Base-by-base conservation (phyloP, 2,797 vertebrate species). In the Gastrophryne carolinensis region DNA sequence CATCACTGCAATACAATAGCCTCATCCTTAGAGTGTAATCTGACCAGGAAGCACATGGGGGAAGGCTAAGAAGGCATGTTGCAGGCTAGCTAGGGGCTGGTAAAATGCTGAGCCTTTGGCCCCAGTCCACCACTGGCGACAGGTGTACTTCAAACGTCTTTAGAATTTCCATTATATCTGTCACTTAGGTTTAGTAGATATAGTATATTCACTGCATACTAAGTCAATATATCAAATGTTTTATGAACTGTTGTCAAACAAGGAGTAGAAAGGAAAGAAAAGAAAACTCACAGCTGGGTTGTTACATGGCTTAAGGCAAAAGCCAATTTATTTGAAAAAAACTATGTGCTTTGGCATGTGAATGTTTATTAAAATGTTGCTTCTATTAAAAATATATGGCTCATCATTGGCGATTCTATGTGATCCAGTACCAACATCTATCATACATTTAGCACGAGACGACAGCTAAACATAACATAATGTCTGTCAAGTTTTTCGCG, bases 231-330 rank as follows among this genome's bases (percentile, higher is more conserved):
- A 86, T 86, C 86, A 91, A 91, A 91, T 86, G 86, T 87, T 88
- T 87, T 89, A 83, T 83, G 87, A 86, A 89, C 89, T 87, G 88
- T 83, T 85, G 85, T 87, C n/a, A n/a, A n/a, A n/a, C n/a, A n/a
- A 83, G 88, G 89, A 88, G 90, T 86, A 89, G 88, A 89, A 60
- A 60, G 90, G 88, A 90, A 58, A 47, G 52, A 74, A 73, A 53
- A 50, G 53, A 35, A 90, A 89, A 88, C 86, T 89, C 90, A 91
- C 90, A 91, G 91, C 90, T 90, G 90, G 90, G 82, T 88, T 87
- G 87, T 88, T 90, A 87, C 82, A 90, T 90, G 83, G 89, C 91
- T 92, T 88, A 90, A 90, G 89, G 90, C 90, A 89, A 91, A 87
- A 91, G 80, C 79, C 84, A 87, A 87, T 86, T 89, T 87, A 83